Evolutionary conservation across 2,888 invertebrate genomes (phyloP), one percentile per base, ranked within the genome.

Genomic region (Netelia fuscicornis): DNA sequence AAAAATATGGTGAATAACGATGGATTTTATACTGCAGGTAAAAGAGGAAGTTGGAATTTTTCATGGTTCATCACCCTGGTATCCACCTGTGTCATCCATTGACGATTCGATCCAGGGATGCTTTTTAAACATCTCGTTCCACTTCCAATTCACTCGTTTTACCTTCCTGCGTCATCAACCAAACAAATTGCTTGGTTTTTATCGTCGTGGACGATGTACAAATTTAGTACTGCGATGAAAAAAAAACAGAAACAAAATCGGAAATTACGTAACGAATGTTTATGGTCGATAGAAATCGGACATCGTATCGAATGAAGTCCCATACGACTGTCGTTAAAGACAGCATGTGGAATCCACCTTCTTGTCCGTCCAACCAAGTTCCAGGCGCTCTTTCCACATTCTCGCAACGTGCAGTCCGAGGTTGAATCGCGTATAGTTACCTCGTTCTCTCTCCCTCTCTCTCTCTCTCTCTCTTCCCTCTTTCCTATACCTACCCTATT

Each of bases 381-480:
- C 30, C 1, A 58, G 30, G 70, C 20, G 70, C 25, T 44, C 17
- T 48, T 44, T n/a, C 64, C n/a, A 44, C 54, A 65, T 77, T 23
- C 37, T 42, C 56, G 13, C 78, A 79, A 42, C 54, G 23, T 71
- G 70, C 70, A 48, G 78, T 78, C 68, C 54, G 48, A 30, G 60
- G 13, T 77, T 13, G 62, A 52, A 52, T 54, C 60, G 52, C 44
- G 10, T 44, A 9, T 70, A 62, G 37, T 56, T 58, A 11, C 20
- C 25, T 13, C 25, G 52, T 60, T 20, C 11, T 9, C 44, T 5
- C n/a, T 23, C 62, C 5, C 6, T 0, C 30, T 30, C 30, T 5
- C n/a, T 23, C 62, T 30, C 6, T 0, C 30, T 30, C 30, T 30
- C 30, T 37, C n/a, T 25, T 37, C 42, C 25, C 42, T 20, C 58